Percentiles rank a stretch among this genome's conserved stretches.
phyloP scores from a whole-genome alignment of 2,113 vertebrate species.

The Philantomba maxwellii region DNA sequence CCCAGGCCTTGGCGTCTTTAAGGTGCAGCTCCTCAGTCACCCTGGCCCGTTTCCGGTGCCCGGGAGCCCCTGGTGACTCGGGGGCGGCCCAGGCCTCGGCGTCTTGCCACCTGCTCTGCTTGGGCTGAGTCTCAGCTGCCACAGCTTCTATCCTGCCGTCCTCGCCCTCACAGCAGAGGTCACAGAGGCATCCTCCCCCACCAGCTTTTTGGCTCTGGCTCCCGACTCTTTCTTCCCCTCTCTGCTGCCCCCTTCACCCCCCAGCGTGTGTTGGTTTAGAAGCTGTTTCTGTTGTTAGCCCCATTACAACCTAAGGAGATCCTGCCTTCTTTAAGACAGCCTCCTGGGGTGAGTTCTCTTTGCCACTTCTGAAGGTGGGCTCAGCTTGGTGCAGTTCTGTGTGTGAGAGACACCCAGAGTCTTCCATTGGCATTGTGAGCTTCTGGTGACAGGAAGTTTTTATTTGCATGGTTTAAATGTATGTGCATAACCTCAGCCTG shows the following conservation, averaged over 20 bases:
- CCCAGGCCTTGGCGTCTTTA: not conserved
- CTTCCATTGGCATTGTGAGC: not conserved
- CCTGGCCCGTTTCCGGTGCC: conserved; percentile 3
- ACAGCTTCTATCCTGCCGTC: not conserved
- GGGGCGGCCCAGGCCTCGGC: not conserved
- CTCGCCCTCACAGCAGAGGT: not conserved
- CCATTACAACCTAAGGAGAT: not conserved
- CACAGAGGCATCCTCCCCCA: not conserved
- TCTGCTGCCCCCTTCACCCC: not conserved
- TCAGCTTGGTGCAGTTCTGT: not conserved
- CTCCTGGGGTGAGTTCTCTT: not conserved
- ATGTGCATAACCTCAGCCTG: rapidly evolving
- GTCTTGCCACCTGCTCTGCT: conserved; percentile 29
- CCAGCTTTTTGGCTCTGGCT: not conserved
- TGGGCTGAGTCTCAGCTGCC: not conserved
- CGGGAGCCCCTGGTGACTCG: not conserved
- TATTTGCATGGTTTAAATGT: not conserved
- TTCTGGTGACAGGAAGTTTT: not conserved
- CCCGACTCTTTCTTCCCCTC: not conserved
- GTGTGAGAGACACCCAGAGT: not conserved
- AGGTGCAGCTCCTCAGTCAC: not conserved
- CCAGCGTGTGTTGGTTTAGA: not conserved
- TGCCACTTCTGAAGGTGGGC: not conserved
- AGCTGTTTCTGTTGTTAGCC: not conserved
- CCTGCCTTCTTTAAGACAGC: not conserved